Evolutionary conservation across 2,797 vertebrate genomes (phyloP), one percentile per base, ranked within the genome.

Genomic region (Sebastiscus tertius): DNA sequence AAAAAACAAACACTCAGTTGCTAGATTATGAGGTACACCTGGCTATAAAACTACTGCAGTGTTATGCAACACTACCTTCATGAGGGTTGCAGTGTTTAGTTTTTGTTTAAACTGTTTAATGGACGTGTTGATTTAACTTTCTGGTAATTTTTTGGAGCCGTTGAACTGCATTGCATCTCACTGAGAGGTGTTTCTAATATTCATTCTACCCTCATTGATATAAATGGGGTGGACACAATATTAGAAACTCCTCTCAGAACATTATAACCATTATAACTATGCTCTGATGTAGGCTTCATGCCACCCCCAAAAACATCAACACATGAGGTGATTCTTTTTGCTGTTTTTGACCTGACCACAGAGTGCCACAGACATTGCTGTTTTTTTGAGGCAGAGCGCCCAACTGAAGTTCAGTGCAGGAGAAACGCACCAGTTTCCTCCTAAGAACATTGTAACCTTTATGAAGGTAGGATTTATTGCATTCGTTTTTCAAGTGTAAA

Each of bases 341-440:
- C 66, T 62, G 33, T 70, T 36, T 56, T 18, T 63, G 24, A 77
- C 42, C 65, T 64, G 16, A 61, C 29, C 39, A 52, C 71, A 73
- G 68, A 79, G 36, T 49, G 36, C 56, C 63, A 54, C 62, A 67
- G 70, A 61, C 31, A 54, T 54, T 46, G 16, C 60, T 34, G n/a
- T 77, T 34, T 69, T 77, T 62, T 60, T 68, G 55, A 76, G 39
- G 74, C 74, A 76, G 55, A 68, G 75, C 31, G 34, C 24, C 59
- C 49, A 71, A 22, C 33, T 64, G 67, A 78, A 70, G 67, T 70
- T 56, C 75, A 77, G 59, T 62, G 66, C 58, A 63, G 75, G 66
- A 70, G 58, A 77, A 64, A 64, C 24, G 20, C 49, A 46, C 72
- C 61, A n/a, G 36, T 72, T 81, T 76, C 9, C 42, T 72, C 22